These are phyloP conservation scores for Itoplectis maculator DNA, from an alignment of 2,888 invertebrate species.

Conservation along the genomic window DNA sequence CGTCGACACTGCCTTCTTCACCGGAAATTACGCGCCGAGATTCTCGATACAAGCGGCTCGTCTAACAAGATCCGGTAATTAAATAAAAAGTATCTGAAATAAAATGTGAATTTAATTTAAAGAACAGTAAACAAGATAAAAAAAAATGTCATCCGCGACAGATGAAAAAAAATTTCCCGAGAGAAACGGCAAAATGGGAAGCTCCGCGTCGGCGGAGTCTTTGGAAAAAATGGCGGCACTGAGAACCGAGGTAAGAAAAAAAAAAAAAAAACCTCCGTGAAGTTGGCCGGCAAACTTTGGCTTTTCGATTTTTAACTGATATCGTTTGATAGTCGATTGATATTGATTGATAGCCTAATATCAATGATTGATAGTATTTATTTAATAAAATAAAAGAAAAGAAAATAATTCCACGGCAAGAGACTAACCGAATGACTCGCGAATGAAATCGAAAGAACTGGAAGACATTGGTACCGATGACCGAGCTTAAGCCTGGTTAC, in stretches of 20 bases:
- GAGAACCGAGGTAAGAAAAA: slow-evolving; percentile 77
- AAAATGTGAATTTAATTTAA: background rate
- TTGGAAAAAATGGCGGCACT: slow-evolving; percentile 85
- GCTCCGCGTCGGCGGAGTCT: slow-evolving; percentile 85
- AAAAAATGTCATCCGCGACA: slow-evolving; percentile 34
- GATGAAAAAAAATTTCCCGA: slow-evolving; percentile 67
- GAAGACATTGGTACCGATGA: slow-evolving; percentile 87
- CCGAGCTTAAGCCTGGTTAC: slow-evolving; percentile 86
- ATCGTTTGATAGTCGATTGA: no score
- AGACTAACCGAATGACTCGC: background rate
- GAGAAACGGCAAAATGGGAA: slow-evolving; percentile 84
- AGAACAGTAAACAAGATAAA: no score
- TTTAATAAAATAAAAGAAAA: background rate
- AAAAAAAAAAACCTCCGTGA: slow-evolving; percentile 3
- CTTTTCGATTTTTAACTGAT: no score
- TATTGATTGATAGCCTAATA: no score
- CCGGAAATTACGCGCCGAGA: slow-evolving; percentile 88
- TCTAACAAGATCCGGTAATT: slow-evolving; percentile 85
- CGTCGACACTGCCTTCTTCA: slow-evolving; percentile 88
- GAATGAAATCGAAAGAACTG: slow-evolving; percentile 84
- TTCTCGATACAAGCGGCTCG: slow-evolving; percentile 88
- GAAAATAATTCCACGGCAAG: background rate
- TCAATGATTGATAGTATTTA: no score
- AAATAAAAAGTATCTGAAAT: background rate
- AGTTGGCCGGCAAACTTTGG: no score